Conservation (phyloP, 2,113 vertebrate species). For the Furnarius figulus region DNA sequence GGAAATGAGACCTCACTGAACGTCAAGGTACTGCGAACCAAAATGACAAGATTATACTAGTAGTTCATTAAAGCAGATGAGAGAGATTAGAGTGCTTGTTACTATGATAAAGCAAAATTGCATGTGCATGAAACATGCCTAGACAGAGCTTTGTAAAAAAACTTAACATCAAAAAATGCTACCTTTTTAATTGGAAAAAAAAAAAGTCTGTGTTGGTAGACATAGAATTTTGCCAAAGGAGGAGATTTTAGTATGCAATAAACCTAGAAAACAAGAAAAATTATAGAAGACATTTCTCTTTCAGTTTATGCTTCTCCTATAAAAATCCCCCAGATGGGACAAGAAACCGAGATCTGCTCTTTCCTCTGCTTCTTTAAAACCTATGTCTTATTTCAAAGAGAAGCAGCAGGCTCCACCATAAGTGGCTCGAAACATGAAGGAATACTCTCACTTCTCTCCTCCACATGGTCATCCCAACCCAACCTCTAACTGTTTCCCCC, state of each 20-base stretch:
- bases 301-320: background rate
- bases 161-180: background rate
- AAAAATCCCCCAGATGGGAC: background rate
- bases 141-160: background rate
- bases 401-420: background rate
- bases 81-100: conserved; percentile 40
- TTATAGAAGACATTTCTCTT: background rate
- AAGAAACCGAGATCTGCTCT: background rate
- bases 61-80: conserved; percentile 59
- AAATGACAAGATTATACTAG: conserved; percentile 67
- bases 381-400: background rate
- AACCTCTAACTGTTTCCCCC: background rate
- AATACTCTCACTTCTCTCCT: background rate
- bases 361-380: background rate
- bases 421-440: background rate
- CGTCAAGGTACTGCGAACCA: background rate
- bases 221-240: background rate
- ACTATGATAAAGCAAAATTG: conserved; percentile 53
- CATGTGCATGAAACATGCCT: conserved; percentile 13
- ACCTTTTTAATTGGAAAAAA: background rate
- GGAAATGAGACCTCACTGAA: conserved; percentile 33
- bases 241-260: background rate
- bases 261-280: background rate
- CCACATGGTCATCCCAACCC: background rate
- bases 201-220: background rate